A percentile compares a stretch with the other conserved stretches of the same genome.
phyloP scores from a whole-genome alignment of 2,888 invertebrate genomes.

The Clusia tigrina region DNA sequence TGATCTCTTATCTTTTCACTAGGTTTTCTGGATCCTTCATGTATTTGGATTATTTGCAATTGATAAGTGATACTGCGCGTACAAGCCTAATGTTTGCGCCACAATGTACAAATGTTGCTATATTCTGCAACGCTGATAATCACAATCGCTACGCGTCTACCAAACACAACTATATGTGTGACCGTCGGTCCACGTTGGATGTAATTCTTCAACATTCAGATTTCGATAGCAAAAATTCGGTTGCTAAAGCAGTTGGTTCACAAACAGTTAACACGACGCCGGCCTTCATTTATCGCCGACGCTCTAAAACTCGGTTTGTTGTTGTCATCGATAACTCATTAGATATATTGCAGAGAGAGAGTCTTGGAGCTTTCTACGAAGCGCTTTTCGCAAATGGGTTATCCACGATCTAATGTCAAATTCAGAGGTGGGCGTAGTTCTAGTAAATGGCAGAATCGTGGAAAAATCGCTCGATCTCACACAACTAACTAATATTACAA shows the following conservation, averaged over 20 bases:
- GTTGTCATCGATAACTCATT: conserved; percentile 70
- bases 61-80: conserved; percentile 9
- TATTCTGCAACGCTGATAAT: conserved; percentile 71
- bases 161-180: conserved; percentile 73
- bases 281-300: conserved; percentile 66
- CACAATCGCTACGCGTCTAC: conserved; percentile 73
- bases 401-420: conserved; percentile 67
- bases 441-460: conserved; percentile 37
- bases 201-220: conserved; percentile 68
- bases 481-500: conserved; percentile 56
- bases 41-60: too few species aligned
- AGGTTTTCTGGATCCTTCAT: too few species aligned
- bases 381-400: conserved; percentile 70
- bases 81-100: conserved; percentile 67
- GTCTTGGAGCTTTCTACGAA: conserved; percentile 69
- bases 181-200: conserved; percentile 69
- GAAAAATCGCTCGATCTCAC: conserved; percentile 60
- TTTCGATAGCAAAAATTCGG: conserved; percentile 54
- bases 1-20: too few species aligned
- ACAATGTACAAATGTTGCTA: conserved; percentile 66
- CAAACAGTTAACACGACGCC: conserved; percentile 63
- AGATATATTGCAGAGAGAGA: conserved; percentile 69
- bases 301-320: conserved; percentile 67
- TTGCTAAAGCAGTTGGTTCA: background rate
- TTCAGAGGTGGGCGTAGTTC: conserved; percentile 67